phyloP scores from a whole-genome alignment of 2,888 invertebrate species.

The Morpho achilles region DNA sequence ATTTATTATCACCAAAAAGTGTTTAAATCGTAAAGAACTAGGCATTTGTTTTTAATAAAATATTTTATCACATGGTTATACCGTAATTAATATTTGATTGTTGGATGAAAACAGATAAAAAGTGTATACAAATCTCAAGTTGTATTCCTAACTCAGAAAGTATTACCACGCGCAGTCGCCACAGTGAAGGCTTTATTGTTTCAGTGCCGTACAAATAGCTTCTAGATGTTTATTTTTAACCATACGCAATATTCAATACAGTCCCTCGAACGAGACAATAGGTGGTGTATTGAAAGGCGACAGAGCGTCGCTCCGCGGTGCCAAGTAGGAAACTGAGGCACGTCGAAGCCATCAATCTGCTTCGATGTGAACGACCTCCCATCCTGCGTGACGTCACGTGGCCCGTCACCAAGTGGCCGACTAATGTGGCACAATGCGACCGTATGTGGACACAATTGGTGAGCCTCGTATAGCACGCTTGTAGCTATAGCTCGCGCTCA shows the following conservation, averaged over 20 bases:
- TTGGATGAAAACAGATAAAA: too few species aligned
- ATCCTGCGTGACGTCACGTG: constrained; percentile 46
- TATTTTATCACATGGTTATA: too few species aligned
- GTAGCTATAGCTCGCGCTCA: too few species aligned
- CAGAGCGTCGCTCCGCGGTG: constrained; percentile 22
- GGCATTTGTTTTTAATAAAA: too few species aligned
- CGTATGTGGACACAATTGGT: constrained; percentile 18
- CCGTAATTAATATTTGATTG: too few species aligned
- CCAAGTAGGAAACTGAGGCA: constrained; percentile 38
- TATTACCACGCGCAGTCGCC: too few species aligned
- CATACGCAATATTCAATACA: constrained; percentile 6
- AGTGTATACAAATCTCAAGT: too few species aligned
- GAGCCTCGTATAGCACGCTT: not conserved
- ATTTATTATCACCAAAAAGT: too few species aligned
- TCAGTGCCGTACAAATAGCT: too few species aligned
- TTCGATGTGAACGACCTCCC: constrained; percentile 55
- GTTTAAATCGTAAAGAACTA: too few species aligned
- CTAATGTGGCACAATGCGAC: constrained; percentile 33
- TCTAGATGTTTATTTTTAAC: not conserved
- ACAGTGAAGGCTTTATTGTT: too few species aligned
- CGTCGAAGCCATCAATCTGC: constrained; percentile 55
- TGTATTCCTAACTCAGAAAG: too few species aligned
- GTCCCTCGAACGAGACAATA: constrained; percentile 8
- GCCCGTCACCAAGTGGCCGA: constrained; percentile 35
- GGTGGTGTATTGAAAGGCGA: constrained; percentile 11